Base-by-base conservation (phyloP, 1,140 invertebrate genomes). In the Drosophila subobscura region DNA sequence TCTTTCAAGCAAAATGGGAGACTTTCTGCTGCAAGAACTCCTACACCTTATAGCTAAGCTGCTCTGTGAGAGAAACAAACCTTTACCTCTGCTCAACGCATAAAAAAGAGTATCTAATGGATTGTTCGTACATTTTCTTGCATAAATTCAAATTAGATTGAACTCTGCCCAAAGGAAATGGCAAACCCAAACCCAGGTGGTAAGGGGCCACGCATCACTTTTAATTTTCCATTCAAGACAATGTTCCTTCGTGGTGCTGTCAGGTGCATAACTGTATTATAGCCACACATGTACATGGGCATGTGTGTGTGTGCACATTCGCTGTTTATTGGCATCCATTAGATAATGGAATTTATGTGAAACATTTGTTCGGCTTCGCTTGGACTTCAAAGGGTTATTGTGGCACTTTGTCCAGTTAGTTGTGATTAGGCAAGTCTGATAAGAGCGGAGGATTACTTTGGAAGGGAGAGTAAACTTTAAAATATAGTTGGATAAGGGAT, bases 81-180 rank as follows among this genome's bases (percentile, higher is more conserved):
- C 16, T 25, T 0, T 23, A 37, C 2, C 33, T 37, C 33, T n/a
- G 2, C 29, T 22, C 7, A n/a, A 8, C 2, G 0, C 7, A 25
- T 40, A 1, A 5, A 14, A 2, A 22, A 65, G 23, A 14, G 23
- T 41, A 65, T 60, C 33, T 59, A 10, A 49, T 46, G 12, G 41
- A 23, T 42, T 53, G 22, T 27, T 45, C 27, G 58, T 20, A 56
- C 57, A 71, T 58, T 59, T 77, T 37, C 8, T 45, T 65, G 61
- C 71, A 86, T 83, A 86, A 88, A 78, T 88, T 88, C 49, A 86
- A 83, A 86, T 86, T 88, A 86, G 63, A 75, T 86, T 72, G 29
- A 64, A 66, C 50, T 46, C 60, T 41, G 45, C 56, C 16, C 16
- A 20, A 1, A 20, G 16, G 16, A 20, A 20, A 20, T 20, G 16